These are phyloP conservation scores for Chloroclysta siterata DNA, from an alignment of 2,888 invertebrate species.

Conservation along the genomic window DNA sequence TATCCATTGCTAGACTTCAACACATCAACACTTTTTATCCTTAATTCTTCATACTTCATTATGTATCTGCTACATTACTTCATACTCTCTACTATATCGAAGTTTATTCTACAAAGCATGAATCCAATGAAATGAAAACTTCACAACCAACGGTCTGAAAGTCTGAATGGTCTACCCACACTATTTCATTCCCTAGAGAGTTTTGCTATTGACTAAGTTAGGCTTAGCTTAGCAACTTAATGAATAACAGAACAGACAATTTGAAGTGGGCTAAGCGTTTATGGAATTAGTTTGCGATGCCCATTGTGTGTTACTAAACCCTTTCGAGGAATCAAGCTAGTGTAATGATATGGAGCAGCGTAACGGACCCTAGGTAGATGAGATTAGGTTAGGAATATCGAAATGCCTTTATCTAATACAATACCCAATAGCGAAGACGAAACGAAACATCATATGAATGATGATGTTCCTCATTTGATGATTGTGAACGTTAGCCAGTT, in stretches of 20 bases:
- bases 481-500: too few relatives aligned
- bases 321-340: slow-evolving; percentile 11
- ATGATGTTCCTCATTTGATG: not conserved
- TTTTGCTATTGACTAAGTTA: slow-evolving; percentile 43
- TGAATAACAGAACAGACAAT: slow-evolving; percentile 44
- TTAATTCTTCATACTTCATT: too few relatives aligned
- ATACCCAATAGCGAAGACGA: not conserved
- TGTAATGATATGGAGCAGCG: slow-evolving; percentile 1
- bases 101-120: slow-evolving; percentile 4
- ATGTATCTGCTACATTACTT: too few relatives aligned
- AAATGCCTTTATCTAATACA: not conserved
- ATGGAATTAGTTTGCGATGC: slow-evolving; percentile 27
- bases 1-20: too few relatives aligned
- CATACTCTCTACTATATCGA: not conserved
- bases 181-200: slow-evolving; percentile 19
- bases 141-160: slow-evolving; percentile 10
- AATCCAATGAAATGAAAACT: slow-evolving; percentile 19
- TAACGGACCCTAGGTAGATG: not conserved
- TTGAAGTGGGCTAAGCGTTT: slow-evolving; percentile 30
- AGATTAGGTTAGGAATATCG: not conserved
- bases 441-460: not conserved
- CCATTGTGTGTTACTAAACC: slow-evolving; percentile 7
- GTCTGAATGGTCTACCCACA: slow-evolving; percentile 13
- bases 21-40: too few relatives aligned
- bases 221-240: slow-evolving; percentile 49